Evolutionary conservation across 2,888 invertebrate genomes (phyloP).

Genomic region (Rhamphomyia laevipes): DNA sequence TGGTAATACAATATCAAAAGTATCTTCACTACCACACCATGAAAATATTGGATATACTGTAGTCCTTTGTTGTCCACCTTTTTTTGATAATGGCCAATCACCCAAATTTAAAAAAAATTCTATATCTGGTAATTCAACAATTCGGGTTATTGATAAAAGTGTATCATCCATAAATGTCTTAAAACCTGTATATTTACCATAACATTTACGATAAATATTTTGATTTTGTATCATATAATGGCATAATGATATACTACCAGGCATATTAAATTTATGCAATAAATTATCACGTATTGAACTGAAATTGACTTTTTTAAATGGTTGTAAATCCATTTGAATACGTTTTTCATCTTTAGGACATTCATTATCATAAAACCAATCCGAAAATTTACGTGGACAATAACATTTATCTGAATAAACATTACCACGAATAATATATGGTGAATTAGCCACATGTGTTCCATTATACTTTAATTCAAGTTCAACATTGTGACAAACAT

Average conservation of each 20-base stretch:
- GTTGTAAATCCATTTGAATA: slow-evolving; percentile 58
- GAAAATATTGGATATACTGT: slow-evolving; percentile 74
- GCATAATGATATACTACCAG: slow-evolving; percentile 75
- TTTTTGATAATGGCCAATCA: slow-evolving; percentile 81
- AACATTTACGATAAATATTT: slow-evolving; percentile 73
- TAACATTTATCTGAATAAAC: slow-evolving; percentile 73
- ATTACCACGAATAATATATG: slow-evolving; percentile 36
- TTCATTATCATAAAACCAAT: slow-evolving; percentile 56
- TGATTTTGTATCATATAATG: slow-evolving; percentile 80
- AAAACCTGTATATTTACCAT: slow-evolving; percentile 90
- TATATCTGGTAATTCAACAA: slow-evolving; percentile 70
- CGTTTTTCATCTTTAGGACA: slow-evolving; percentile 53
- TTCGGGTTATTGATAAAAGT: slow-evolving; percentile 66
- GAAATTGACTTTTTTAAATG: slow-evolving; percentile 61
- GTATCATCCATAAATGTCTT: slow-evolving; percentile 91
- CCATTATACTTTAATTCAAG: slow-evolving; percentile 49
- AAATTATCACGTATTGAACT: slow-evolving; percentile 49
- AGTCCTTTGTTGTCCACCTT: slow-evolving; percentile 33
- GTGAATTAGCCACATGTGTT: slow-evolving; percentile 30
- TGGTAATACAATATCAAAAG: slow-evolving; percentile 82
- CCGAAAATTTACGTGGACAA: slow-evolving; percentile 57
- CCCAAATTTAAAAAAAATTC: slow-evolving; percentile 89
- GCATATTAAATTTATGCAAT: slow-evolving; percentile 59
- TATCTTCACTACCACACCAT: slow-evolving; percentile 87
- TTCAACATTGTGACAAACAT: slow-evolving; percentile 57